Evolutionary conservation across 2,888 invertebrate genomes (phyloP), one percentile per base, ranked within the genome.

Genomic region (Amaurobius ferox): DNA sequence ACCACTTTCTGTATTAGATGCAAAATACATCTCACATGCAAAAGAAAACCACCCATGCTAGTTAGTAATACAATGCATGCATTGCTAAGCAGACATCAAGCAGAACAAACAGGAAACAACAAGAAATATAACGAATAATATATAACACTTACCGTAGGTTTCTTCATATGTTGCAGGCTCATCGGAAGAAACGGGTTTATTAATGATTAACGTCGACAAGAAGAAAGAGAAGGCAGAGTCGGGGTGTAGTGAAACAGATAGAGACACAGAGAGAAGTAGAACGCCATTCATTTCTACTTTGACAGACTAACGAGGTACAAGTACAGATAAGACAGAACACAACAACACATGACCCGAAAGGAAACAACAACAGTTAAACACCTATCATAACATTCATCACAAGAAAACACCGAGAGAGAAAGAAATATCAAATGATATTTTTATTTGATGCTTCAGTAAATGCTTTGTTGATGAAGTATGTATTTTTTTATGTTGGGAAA

Each of bases 271-370:
- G n/a, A 77, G 81, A 48, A 76, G 83, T 77, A 71, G 77, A 77
- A 71, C 72, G 83, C 77, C 83, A 85, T 72, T 85, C 83, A 85
- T 66, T 77, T 77, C 77, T 85, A 85, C 71, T 77, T 76, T 77
- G 48, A 72, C 77, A 77, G 77, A 77, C 77, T 77, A 85, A 55
- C 77, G 67, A 76, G 76, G 83, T 79, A 66, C 32, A 30, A 35
- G 29, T 66, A 66, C 66, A 73, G 55, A 28, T 64, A 73, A 83
- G 72, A 85, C 72, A 85, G 66, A 35, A 64, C 81, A 83, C 81
- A 85, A 85, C 83, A 78, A 11, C 70, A 48, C 76, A 83, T 71
- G 48, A 77, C 83, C 77, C 70, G 44, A 85, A 26, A 76, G 67
- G 62, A 32, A 77, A 85, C 76, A 76, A 61, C 66, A 35, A 81